A percentile compares a stretch with the other conserved stretches of the same genome.
Evolutionary conservation across 2,113 vertebrate species (phyloP).

Genomic region (Sakesphorus luctuosus): DNA sequence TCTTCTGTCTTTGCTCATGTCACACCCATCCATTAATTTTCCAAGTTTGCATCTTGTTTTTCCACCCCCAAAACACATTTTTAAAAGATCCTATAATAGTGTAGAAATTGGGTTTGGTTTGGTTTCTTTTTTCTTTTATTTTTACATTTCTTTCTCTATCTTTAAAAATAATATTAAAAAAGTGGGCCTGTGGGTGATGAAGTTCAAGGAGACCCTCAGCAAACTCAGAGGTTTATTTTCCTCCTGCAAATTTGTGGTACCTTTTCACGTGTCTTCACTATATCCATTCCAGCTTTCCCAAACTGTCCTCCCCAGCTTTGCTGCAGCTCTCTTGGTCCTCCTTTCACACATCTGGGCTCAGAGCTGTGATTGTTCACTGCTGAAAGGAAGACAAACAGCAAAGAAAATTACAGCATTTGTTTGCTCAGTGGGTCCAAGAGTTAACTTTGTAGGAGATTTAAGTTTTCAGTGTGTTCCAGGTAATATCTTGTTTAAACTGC

Average conservation of each 20-base stretch:
- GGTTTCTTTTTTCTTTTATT: background rate
- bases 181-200: background rate
- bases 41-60: background rate
- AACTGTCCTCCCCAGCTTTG: background rate
- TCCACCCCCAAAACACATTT: background rate
- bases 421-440: background rate
- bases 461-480: background rate
- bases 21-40: background rate
- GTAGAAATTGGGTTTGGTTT: background rate
- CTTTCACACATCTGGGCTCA: background rate
- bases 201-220: background rate
- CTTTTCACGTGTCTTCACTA: background rate
- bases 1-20: background rate
- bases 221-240: background rate
- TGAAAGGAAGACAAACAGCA: background rate
- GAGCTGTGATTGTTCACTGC: background rate
- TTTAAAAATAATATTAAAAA: background rate
- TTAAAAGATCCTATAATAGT: background rate
- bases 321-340: background rate
- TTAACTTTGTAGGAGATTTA: background rate
- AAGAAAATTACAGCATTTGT: background rate
- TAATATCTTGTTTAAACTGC: background rate
- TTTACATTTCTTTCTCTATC: background rate
- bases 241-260: background rate
- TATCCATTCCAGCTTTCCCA: background rate